A percentile compares a stretch with the other conserved stretches of the same genome.
Evolutionary conservation across 2,797 vertebrate species (phyloP).

Genomic region (Pteronotus mesoamericanus): DNA sequence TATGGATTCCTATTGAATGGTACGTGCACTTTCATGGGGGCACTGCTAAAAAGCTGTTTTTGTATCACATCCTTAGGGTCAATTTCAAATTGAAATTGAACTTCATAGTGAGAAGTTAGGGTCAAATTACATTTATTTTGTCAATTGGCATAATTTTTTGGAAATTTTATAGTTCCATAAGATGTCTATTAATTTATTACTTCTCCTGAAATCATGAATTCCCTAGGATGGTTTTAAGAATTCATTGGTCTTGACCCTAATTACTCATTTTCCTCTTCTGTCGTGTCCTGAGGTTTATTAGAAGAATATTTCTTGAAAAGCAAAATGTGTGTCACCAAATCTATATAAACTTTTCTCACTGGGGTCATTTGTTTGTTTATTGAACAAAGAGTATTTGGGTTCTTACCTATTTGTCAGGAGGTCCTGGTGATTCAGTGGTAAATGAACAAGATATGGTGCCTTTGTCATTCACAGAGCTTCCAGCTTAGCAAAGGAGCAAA

Average conservation of each 20-base stretch:
- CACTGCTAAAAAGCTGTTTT: background rate
- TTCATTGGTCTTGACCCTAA: background rate
- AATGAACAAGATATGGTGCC: background rate
- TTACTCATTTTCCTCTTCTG: background rate
- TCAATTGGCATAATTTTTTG: background rate
- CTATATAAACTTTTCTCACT: background rate
- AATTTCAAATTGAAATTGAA: too few relatives aligned
- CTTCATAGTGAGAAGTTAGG: too few relatives aligned
- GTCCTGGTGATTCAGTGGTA: background rate
- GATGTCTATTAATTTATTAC: background rate
- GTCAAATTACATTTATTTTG: conserved; percentile 6
- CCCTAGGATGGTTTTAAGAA: background rate
- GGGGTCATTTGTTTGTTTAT: background rate
- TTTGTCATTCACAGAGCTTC: background rate
- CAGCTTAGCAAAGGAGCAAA: background rate
- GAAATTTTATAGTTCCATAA: background rate
- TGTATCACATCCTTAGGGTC: too few relatives aligned
- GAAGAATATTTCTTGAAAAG: background rate
- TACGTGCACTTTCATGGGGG: background rate
- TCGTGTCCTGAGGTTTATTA: background rate
- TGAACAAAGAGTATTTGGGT: background rate
- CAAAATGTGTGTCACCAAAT: background rate
- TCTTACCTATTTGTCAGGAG: background rate
- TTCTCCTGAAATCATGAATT: background rate
- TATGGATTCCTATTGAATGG: background rate